Evolutionary conservation across 1,140 invertebrate species (phyloP), one percentile per base, ranked within the genome.

Genomic region (Ericerus pela): DNA sequence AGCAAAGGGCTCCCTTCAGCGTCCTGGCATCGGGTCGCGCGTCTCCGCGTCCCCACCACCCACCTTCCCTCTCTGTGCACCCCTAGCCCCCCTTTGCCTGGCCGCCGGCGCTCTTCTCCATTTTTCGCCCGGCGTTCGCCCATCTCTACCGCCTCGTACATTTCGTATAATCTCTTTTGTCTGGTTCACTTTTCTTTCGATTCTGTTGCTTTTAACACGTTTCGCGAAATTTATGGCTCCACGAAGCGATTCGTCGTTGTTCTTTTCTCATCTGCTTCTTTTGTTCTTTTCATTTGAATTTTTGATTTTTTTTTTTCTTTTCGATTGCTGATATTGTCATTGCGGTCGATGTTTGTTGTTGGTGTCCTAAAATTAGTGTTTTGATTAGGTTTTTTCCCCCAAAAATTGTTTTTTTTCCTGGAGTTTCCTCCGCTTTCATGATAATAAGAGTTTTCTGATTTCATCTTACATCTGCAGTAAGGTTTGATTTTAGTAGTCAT

Each of bases 171-270:
- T 47, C 41, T 47, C 41, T 47, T 47, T 47, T 47, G 41, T 47
- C 41, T 47, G 41, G 41, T 47, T 47, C 41, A 47, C 41, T 47
- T 47, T 47, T 47, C 41, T 47, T 47, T 47, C 41, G 41, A 47
- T 47, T 47, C 41, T 47, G 41, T 47, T 47, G 41, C 41, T 47
- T 47, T 47, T 47, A 47, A 47, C 41, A 47, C 41, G 41, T 47
- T 47, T 24, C 8, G 41, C 16, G 41, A 47, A 47, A 47, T 47
- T 47, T 47, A 47, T 47, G 41, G 41, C 41, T 47, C 18, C 16
- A 24, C 41, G 41, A 47, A 24, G 41, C 16, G 20, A 6, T 24
- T n/a, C n/a, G n/a, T n/a, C n/a, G n/a, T n/a, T n/a, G n/a, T n/a
- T n/a, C n/a, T n/a, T n/a, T n/a, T n/a, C n/a, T n/a, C n/a, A n/a